Evolutionary conservation across 2,113 vertebrate genomes (phyloP).

Genomic region (Microcebus griseorufus): DNA sequence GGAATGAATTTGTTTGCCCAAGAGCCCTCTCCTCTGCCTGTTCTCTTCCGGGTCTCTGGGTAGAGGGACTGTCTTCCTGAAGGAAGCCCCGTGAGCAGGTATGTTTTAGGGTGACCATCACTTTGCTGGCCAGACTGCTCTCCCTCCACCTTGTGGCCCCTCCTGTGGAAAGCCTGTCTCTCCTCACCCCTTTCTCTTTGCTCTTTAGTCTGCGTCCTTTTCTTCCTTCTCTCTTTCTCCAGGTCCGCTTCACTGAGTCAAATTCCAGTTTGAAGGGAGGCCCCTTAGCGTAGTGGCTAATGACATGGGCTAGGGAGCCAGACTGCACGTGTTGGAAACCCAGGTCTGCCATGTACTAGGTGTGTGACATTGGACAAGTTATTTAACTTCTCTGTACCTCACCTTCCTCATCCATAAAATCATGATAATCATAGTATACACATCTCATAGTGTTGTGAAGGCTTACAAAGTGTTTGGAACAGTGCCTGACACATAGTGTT

Average conservation of each 20-base stretch:
- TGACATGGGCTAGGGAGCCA: not conserved
- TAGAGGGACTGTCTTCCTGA: not conserved
- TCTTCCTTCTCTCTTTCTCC: not conserved
- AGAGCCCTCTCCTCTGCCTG: not conserved
- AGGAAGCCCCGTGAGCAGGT: not conserved
- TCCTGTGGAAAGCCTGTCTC: not conserved
- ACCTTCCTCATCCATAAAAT: not conserved
- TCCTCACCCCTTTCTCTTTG: not conserved
- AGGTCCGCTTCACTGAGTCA: not conserved
- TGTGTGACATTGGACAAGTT: not conserved
- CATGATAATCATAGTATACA: not conserved
- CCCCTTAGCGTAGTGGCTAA: not conserved
- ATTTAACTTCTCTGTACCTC: not conserved
- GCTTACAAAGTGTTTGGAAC: not conserved
- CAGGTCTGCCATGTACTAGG: not conserved
- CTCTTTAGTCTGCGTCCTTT: not conserved
- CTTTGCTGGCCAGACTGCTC: not conserved
- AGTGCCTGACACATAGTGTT: not conserved
- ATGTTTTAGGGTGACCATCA: not conserved
- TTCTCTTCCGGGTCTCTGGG: not conserved
- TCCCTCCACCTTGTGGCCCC: not conserved
- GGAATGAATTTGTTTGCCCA: not conserved
- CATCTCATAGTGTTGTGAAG: not conserved
- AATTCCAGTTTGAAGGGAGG: slow-evolving; percentile 19
- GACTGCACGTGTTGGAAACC: not conserved